A percentile compares a stretch with the other conserved stretches of the same genome.
Evolutionary conservation across 2,113 vertebrate genomes (phyloP).

Genomic region (Pitta sordida): DNA sequence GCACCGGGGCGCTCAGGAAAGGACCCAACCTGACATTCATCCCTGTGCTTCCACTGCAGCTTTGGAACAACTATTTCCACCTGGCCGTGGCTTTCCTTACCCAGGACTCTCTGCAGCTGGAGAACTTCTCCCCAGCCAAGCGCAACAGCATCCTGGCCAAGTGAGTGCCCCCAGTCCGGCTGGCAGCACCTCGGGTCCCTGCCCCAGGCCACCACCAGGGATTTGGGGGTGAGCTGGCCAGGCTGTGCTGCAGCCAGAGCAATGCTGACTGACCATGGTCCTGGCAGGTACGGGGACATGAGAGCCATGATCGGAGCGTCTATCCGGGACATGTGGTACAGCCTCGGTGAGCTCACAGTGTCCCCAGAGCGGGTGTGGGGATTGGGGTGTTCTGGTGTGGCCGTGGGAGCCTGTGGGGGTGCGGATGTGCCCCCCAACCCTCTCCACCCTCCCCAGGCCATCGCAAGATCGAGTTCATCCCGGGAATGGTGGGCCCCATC

Average conservation of each 20-base stretch:
- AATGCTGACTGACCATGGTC: fast-evolving
- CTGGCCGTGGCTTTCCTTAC: slow-evolving; percentile 68
- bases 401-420: fast-evolving
- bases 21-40: not conserved
- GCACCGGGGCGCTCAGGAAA: not conserved
- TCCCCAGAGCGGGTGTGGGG: not conserved
- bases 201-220: not conserved
- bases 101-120: slow-evolving; percentile 65
- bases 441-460: not conserved
- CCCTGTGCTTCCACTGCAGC: not conserved
- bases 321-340: slow-evolving; percentile 69
- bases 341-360: slow-evolving; percentile 67
- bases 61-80: slow-evolving; percentile 67
- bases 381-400: fast-evolving
- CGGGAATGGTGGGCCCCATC: slow-evolving; percentile 64
- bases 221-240: fast-evolving
- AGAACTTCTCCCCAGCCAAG: slow-evolving; percentile 61
- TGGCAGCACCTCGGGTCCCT: not conserved
- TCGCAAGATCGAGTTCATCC: slow-evolving; percentile 64
- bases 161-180: not conserved
- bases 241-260: fast-evolving
- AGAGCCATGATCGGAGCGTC: slow-evolving; percentile 9
- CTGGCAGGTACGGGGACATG: slow-evolving; percentile 58
- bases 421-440: not conserved
- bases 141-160: slow-evolving; percentile 42